These are phyloP conservation scores for Diacarnus erythraeanus DNA, from an alignment of 37 sponge, comb jelly and placozoan species.

Conservation along the genomic window DNA sequence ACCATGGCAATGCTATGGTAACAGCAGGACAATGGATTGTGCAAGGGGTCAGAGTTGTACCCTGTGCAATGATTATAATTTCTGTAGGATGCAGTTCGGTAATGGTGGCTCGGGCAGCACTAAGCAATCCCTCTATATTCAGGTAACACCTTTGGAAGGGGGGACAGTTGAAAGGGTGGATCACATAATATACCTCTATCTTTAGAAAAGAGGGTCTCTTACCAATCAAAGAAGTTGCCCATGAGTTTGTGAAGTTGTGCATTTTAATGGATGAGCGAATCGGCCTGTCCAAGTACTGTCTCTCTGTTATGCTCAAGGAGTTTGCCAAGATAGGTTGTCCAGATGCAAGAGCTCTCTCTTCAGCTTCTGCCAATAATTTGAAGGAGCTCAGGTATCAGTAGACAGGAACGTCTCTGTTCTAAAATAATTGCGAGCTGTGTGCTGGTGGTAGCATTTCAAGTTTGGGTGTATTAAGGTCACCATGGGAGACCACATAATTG, in stretches of 20 bases:
- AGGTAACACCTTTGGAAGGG: slow-evolving; percentile 39
- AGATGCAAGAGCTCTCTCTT: background rate
- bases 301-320: slow-evolving; percentile 68
- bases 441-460: too few relatives aligned
- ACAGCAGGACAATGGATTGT: too few relatives aligned
- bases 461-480: too few relatives aligned
- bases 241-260: slow-evolving; percentile 61
- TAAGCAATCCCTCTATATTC: slow-evolving; percentile 93
- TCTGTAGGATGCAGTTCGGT: slow-evolving; percentile 72
- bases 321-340: background rate
- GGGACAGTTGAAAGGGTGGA: background rate
- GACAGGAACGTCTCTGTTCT: too few relatives aligned
- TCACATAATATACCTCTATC: background rate
- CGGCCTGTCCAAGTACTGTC: slow-evolving; percentile 77
- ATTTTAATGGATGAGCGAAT: slow-evolving; percentile 47
- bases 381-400: slow-evolving; percentile 75
- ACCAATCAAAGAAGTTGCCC: slow-evolving; percentile 62
- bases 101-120: slow-evolving; percentile 96
- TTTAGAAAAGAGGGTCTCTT: slow-evolving; percentile 72
- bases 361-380: slow-evolving; percentile 35
- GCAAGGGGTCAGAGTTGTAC: too few relatives aligned
- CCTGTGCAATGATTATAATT: background rate
- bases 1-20: too few relatives aligned
- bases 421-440: too few relatives aligned
- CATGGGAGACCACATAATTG: too few relatives aligned